Base-by-base conservation (phyloP, 2,797 vertebrate genomes). In the Thripadectes ignobilis region DNA sequence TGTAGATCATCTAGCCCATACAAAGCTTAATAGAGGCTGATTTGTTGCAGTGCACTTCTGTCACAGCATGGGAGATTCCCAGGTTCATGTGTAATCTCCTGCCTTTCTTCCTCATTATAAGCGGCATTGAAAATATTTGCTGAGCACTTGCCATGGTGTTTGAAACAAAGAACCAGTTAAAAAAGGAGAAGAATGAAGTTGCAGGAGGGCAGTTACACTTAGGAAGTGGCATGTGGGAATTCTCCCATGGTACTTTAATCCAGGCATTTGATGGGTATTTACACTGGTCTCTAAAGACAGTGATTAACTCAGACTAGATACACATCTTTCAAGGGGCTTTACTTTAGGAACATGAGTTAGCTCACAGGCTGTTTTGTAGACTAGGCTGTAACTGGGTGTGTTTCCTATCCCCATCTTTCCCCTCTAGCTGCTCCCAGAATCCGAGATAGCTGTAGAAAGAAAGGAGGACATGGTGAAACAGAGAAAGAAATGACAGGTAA, bases 91-190 rank as follows among this genome's bases (percentile, higher is more conserved):
- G 41, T 68, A 85, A 89, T 54, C 32, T 92, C 29, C 54, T 61
- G 61, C 11, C 20, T 92, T 88, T 89, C 55, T 85, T 89, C 30
- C 38, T 79, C 11, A 13, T 71, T 85, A 5, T 39, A 75, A 66
- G 26, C 85, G 34, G 65, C 59, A 87, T 87, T 91, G 74, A 39
- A 94, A 93, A 68, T 67, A 95, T 95, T 95, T 91, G 30, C 49
- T 4, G 1, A 87, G 68, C 22, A 57, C n/a, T 76, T 76, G 41
- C 34, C 63, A 58, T 18, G 67, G 17, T 16, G 80, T 51, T 79
- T 83, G 49, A 85, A 93, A 81, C 27, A 79, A 95, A 82, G 46
- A 82, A 68, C 63, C 74, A 45, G 63, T 76, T 90, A 89, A 95
- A 91, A 16, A 59, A 81, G 27, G 55, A 67, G 29, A 87, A 77